Conservation (phyloP, 1,140 invertebrate species). For the Hyles vespertilio region DNA sequence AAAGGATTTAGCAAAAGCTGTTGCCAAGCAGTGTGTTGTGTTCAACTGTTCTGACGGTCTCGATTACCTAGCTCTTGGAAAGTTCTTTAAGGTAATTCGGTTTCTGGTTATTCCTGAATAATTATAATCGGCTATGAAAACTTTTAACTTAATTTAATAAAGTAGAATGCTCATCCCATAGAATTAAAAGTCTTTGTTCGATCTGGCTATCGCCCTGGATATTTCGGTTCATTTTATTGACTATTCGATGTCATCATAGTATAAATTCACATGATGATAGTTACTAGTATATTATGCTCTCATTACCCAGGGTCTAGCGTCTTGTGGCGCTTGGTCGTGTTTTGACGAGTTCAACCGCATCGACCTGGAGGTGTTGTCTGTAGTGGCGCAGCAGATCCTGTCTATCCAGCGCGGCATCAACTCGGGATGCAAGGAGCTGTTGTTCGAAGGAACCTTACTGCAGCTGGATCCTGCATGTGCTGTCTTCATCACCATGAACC, state of each 20-base stretch:
- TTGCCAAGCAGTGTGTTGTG: constrained; percentile 97
- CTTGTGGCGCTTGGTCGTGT: constrained; percentile 97
- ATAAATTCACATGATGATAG: no score
- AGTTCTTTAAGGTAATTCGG: constrained; percentile 90
- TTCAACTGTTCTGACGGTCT: constrained; percentile 97
- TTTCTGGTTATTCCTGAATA: neutral
- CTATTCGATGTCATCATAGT: no score
- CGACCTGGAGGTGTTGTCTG: constrained; percentile 91
- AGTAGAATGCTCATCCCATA: no score
- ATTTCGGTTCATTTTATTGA: no score
- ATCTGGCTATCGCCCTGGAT: no score
- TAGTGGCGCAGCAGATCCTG: constrained; percentile 93
- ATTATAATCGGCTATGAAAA: no score
- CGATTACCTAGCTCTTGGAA: constrained; percentile 95
- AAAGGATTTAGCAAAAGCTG: constrained; percentile 96
- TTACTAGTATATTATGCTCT: constrained; percentile 1
- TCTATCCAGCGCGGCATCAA: constrained; percentile 88
- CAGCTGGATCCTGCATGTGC: constrained; percentile 93
- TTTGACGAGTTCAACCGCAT: constrained; percentile 97
- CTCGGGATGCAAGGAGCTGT: constrained; percentile 81
- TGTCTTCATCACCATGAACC: constrained; percentile 98
- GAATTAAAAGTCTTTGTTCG: no score
- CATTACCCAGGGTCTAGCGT: constrained; percentile 85
- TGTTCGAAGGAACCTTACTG: constrained; percentile 94
- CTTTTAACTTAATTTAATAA: no score